Percentiles rank a stretch among this genome's conserved stretches.
phyloP scores from a whole-genome alignment of 2,797 vertebrate species.

The Megaceryle alcyon region DNA sequence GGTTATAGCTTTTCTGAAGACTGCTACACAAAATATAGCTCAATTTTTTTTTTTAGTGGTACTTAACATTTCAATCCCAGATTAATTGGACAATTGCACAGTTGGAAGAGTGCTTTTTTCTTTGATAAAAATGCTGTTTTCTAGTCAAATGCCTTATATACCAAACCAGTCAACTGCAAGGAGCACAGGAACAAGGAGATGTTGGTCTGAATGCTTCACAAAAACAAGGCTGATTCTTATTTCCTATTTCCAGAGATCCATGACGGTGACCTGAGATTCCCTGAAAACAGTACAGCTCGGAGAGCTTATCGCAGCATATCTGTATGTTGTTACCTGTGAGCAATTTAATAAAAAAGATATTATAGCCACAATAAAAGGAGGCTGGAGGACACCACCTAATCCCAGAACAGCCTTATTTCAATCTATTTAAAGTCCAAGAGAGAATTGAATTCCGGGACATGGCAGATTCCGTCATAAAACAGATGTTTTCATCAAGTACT shows the following conservation, averaged over 20 bases:
- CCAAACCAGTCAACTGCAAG: background rate
- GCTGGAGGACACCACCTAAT: slow-evolving; percentile 28
- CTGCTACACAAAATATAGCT: background rate
- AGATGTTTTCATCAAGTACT: slow-evolving; percentile 20
- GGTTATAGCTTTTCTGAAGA: background rate
- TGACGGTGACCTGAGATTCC: background rate
- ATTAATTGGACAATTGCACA: slow-evolving; percentile 37
- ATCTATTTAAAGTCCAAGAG: slow-evolving; percentile 49
- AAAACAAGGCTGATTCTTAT: background rate
- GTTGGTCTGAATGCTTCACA: background rate
- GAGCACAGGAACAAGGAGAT: background rate
- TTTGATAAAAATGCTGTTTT: slow-evolving; percentile 31
- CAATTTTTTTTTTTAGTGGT: background rate
- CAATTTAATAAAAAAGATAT: slow-evolving; percentile 59
- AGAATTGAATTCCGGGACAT: background rate
- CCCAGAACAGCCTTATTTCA: slow-evolving; percentile 49
- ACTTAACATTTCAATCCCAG: background rate
- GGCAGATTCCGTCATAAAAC: slow-evolving; percentile 17
- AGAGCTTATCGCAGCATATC: background rate
- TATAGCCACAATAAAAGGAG: slow-evolving; percentile 27
- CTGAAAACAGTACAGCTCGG: background rate
- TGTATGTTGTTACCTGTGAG: slow-evolving; percentile 21
- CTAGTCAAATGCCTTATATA: background rate
- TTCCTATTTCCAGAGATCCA: background rate
- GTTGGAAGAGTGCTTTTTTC: background rate